Evolutionary conservation across 2,888 invertebrate genomes (phyloP), one percentile per base, ranked within the genome.

Genomic region (Microctonus brassicae): DNA sequence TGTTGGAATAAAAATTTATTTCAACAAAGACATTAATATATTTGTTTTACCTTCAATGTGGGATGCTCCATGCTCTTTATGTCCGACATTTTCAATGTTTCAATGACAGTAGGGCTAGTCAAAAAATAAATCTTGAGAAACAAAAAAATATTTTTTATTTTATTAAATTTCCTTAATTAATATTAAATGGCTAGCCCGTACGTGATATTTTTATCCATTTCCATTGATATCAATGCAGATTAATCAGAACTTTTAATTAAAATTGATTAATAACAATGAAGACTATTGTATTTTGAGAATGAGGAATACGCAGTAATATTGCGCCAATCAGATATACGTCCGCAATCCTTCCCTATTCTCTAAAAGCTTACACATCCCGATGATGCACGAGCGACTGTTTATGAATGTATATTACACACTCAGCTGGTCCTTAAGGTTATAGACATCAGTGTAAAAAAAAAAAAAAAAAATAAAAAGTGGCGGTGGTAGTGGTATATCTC

Each of bases 51-150:
- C 92, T 98, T 98, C 77, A 98, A 90, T 29, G 98, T 97, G 65
- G 97, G 95, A 89, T 98, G 97, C 88, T 99, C 99, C 86, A 98
- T 89, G 77, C 96, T 95, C 88, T 95, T 97, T 75, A 98, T 90
- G 90, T 98, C 97, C 87, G 96, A 94, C 97, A 97, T 77, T 73
- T 75, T 78, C 61, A 42, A 65, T 60, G 60, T 52, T 74, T 73
- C 69, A 60, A 71, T 61, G 65, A 70, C 67, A 67, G 57, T 33
- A 55, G 13, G 62, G 24, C 68, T 68, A 61, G 24, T 70, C 55
- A 65, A 64, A 58, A 58, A 67, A 60, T 60, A 70, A 36, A 34
- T 47, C 52, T 57, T 36, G 60, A 52, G 62, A 29, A 65, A 70
- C 24, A 5, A 47, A 58, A 58, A 58, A 65, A 60, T 33, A 52